Base-by-base conservation (phyloP, 2,797 vertebrate genomes). In the Melanotaenia trifasciata region DNA sequence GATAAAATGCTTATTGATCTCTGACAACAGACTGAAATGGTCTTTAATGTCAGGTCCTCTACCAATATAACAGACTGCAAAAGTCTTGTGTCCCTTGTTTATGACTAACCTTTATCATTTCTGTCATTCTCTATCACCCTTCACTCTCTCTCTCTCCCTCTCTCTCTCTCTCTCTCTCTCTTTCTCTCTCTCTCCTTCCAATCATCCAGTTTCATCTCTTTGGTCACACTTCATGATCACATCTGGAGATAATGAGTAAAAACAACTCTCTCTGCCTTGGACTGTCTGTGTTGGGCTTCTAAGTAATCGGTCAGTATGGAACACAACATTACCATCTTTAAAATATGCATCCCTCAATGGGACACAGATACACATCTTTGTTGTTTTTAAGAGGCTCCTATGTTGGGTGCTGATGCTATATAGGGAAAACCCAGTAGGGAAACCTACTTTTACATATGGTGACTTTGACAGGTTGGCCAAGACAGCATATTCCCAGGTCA, bases 1-100 rank as follows among this genome's bases (percentile, higher is more conserved):
- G 72, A 84, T 78, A 65, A 67, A 79, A 83, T 74, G 56, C 26
- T 56, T 83, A 89, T 87, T 81, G 87, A 91, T 89, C 65, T 69
- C 47, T 47, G 33, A 62, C 57, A 67, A 32, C 64, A 72, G 64
- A 28, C 16, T 73, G 62, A 84, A 70, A 53, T 8, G 0, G 18
- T 74, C 58, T 76, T 63, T 75, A 78, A 45, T 53, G 64, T 70
- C 0, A 3, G 43, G 56, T 81, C 66, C 72, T 81, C 67, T 70
- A 54, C 45, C 18, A 11, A 26, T 22, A 63, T 28, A 71, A 79
- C 70, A 71, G 67, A 64, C 79, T 72, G 77, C 70, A 80, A 63
- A 80, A 61, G 72, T 81, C 82, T 56, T 68, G 45, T 68, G 76
- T 83, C 71, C 84, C 24, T 74, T 68, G 36, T 89, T 91, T 89